Base-by-base conservation (phyloP, 2,888 invertebrate species). In the Tortricodes alternella region DNA sequence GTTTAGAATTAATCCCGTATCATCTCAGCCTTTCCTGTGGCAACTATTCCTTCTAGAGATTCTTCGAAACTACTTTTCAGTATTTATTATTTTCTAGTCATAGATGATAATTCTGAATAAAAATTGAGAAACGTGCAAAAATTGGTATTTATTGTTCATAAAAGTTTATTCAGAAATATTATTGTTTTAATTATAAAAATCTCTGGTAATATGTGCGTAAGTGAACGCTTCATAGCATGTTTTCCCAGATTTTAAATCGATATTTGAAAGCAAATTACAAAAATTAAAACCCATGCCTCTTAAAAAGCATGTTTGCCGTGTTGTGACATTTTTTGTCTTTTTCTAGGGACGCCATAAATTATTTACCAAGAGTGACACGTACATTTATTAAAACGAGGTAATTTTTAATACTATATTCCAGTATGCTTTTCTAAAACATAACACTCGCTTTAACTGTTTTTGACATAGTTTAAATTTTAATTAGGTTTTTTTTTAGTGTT, bases 321-420 rank as follows among this genome's bases (percentile, higher is more conserved):
- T 87, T 83, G 87, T 89, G 85, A 89, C 68, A 69, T 70, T 70
- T 69, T 29, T 69, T 78, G 93, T 87, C 92, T 94, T 80, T 93
- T 93, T 93, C 91, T 94, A 94, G 92, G 94, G 92, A 77, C 93
- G 93, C 91, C 43, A 50, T 50, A 56, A 56, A 38, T 37, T 56
- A 56, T 92, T 93, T 90, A 91, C 93, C 91, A 93, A 92, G 94
- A 96, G 96, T 93, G 94, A 96, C 94, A 96, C 96, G 81, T 96
- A 96, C 93, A 96, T 96, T 93, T 96, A 92, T 92, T 96, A 95
- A 93, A 90, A 80, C 78, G 89, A 87, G 88, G 89, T 89, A 89
- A 89, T 77, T 68, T 73, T 63, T 27, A 15, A 19, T 44, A 48
- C 18, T 64, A 78, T 77, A 78, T 67, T 69, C 74, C 73, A 68